Evolutionary conservation across 2,113 vertebrate genomes (phyloP), one percentile per base, ranked within the genome.

Genomic region (Phalacrocorax aristotelis): DNA sequence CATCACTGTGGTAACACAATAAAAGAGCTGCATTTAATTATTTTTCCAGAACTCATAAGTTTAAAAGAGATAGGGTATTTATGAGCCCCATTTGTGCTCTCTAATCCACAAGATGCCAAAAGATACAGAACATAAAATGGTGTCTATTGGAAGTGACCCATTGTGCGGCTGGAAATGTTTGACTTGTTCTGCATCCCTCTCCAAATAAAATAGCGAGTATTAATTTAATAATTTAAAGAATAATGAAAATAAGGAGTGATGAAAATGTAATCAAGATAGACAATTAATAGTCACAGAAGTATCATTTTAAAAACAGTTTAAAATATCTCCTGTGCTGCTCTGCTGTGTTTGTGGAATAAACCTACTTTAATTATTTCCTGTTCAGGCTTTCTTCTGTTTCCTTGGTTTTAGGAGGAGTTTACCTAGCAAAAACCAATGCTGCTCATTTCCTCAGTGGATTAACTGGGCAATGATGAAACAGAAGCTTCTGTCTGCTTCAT

Each of bases 391-490:
- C 92, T 76, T 95, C 78, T 76, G 90, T 97, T 98, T 98, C 97
- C 84, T 95, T 94, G 96, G 96, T 96, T 96, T 97, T 93, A 97
- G 97, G 89, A 97, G 96, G 95, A 87, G 77, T 97, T 97, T 97
- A 94, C 96, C 94, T 93, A 95, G 95, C 96, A 95, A 92, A 97
- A 94, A 95, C 95, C 95, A 83, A 90, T 97, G 94, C 97, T 97
- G 96, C 98, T 99, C 98, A 99, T 99, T 98, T 99, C 98, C 98
- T 99, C 98, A 98, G 97, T 98, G 98, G 98, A 98, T 99, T 99
- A 99, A 97, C 95, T 90, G 86, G 96, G 95, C 98, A 97, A 94
- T 52, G 97, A 97, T 98, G 98, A 98, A 98, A 98, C 98, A 98
- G 98, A 98, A 98, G 98, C 97, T 97, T 98, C 97, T 97, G 97